phyloP scores from a whole-genome alignment of 2,888 invertebrate genomes.

The Hybos culiciformis region DNA sequence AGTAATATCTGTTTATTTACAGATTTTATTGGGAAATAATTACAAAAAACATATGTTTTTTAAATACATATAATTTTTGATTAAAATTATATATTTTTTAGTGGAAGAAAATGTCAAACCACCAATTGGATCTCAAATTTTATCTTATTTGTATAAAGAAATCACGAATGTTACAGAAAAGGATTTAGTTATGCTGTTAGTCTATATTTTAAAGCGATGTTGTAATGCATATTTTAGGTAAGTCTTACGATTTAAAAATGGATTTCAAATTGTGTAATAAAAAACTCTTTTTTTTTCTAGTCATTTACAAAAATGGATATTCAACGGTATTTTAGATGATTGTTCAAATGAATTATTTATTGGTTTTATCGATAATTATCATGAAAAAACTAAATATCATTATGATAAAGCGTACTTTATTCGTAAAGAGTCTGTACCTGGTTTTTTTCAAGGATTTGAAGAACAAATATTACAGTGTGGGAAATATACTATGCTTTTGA shows the following conservation, averaged over 20 bases:
- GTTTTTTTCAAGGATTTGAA: conserved; percentile 49
- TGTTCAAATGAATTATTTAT: conserved; percentile 76
- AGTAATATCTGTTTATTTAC: no score
- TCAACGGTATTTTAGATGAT: conserved; percentile 71
- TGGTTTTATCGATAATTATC: conserved; percentile 22
- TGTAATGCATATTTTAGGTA: conserved; percentile 31
- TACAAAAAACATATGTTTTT: no score
- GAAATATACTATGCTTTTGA: conserved; percentile 56
- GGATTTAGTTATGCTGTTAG: conserved; percentile 25
- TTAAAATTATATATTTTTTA: conserved; percentile 13
- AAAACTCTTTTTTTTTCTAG: conserved; percentile 10
- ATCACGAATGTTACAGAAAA: conserved; percentile 25
- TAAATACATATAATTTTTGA: background rate
- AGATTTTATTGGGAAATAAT: no score
- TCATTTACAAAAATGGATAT: conserved; percentile 65
- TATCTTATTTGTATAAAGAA: conserved; percentile 28
- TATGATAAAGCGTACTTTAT: conserved; percentile 31
- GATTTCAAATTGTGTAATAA: background rate
- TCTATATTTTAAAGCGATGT: conserved; percentile 28
- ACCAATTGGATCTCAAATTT: conserved; percentile 26
- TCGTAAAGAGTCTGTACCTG: conserved; percentile 40
- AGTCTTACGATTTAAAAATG: conserved; percentile 2
- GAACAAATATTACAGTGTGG: conserved; percentile 58
- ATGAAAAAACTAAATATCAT: conserved; percentile 29
- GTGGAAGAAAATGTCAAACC: conserved; percentile 20